phyloP scores from a whole-genome alignment of 2,888 invertebrate genomes.

The Spatulosminthurus flaviceps region DNA sequence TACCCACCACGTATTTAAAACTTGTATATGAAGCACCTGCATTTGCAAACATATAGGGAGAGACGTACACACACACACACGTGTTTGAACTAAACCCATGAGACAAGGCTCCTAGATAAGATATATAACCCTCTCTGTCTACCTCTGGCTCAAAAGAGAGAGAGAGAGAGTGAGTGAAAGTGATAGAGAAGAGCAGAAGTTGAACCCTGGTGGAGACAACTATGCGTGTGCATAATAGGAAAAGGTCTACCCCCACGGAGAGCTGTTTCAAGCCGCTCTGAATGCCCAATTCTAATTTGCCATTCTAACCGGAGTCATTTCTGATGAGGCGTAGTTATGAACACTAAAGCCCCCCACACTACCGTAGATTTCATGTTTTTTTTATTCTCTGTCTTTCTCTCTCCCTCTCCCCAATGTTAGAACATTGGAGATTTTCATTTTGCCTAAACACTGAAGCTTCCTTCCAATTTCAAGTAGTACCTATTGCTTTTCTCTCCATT shows the following conservation, averaged over 20 bases:
- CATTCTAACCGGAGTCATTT: not conserved
- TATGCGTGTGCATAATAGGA: not conserved
- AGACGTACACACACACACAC: not conserved
- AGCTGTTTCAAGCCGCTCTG: constrained; percentile 13
- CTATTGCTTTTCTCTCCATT: not conserved
- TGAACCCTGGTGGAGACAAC: not conserved
- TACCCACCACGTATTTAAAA: not conserved
- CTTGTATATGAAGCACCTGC: not conserved
- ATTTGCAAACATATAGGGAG: no score
- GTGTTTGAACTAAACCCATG: not conserved
- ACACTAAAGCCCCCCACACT: not conserved
- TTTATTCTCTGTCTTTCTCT: constrained; percentile 5
- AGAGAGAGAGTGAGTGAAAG: no score
- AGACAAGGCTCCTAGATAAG: not conserved
- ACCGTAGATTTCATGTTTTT: constrained; percentile 21
- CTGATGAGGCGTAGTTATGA: not conserved
- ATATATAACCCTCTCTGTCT: not conserved
- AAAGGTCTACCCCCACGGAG: not conserved
- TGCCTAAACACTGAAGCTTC: not conserved
- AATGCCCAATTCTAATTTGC: constrained; percentile 11
- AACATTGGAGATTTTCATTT: constrained; percentile 11
- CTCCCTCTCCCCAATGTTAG: constrained; percentile 28
- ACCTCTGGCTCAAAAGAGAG: not conserved
- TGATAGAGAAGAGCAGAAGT: not conserved
- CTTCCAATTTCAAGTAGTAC: not conserved